A percentile compares a stretch with the other conserved stretches of the same genome.
phyloP scores from a whole-genome alignment of 2,113 vertebrate genomes.

The Tonatia bakeri region DNA sequence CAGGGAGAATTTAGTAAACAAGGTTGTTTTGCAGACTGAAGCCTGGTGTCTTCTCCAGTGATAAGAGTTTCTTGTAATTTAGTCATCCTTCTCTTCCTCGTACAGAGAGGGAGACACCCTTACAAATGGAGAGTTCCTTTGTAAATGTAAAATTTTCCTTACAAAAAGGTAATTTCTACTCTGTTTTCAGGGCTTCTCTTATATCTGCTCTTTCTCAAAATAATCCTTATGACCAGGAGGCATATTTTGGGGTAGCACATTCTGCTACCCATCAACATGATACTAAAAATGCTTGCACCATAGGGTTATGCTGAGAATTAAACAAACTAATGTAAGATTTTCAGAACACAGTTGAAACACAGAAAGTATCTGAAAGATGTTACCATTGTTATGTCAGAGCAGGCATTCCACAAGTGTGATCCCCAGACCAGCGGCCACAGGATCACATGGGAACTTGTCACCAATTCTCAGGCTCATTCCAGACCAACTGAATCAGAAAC shows the following conservation, averaged over 20 bases:
- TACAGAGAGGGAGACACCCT: not conserved
- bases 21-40: not conserved
- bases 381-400: not conserved
- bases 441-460: not conserved
- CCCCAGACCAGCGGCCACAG: not conserved
- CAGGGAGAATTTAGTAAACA: not conserved
- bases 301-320: not conserved
- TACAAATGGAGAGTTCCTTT: not conserved
- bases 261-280: not conserved
- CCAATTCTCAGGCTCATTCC: not conserved
- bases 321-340: not conserved
- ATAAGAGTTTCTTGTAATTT: not conserved
- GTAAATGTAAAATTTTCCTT: not conserved
- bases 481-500: not conserved
- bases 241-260: not conserved
- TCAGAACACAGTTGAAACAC: not conserved
- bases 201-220: not conserved
- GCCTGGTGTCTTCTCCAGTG: not conserved
- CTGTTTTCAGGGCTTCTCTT: not conserved
- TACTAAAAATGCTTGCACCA: not conserved
- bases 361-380: not conserved
- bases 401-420: not conserved
- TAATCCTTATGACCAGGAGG: not conserved
- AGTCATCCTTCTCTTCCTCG: not conserved
- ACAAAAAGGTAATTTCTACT: not conserved